Evolutionary conservation across 2,888 invertebrate genomes (phyloP).

Genomic region (Bellardia bayeri): DNA sequence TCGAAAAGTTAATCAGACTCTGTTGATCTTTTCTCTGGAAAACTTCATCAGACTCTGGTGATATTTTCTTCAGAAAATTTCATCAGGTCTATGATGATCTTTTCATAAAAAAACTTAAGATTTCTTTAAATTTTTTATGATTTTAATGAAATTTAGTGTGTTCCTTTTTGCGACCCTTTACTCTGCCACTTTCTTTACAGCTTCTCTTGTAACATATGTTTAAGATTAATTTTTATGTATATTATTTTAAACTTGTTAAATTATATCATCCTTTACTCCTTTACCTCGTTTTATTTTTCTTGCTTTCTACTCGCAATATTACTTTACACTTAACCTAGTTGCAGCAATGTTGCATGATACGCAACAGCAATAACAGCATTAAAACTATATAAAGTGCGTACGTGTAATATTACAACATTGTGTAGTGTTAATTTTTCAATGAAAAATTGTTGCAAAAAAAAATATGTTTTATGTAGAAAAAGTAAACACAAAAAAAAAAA

Average conservation of each 20-base stretch:
- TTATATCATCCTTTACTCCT: constrained; percentile 34
- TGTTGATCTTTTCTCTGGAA: neutral
- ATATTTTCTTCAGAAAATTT: neutral
- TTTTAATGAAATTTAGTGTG: too few species aligned
- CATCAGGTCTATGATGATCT: too few species aligned
- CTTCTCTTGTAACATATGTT: constrained; percentile 50
- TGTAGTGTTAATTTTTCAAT: constrained; percentile 60
- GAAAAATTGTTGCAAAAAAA: constrained; percentile 26
- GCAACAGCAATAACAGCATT: constrained; percentile 17
- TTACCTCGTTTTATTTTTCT: neutral
- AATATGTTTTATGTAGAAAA: neutral
- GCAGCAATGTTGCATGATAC: constrained; percentile 44
- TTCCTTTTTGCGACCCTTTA: too few species aligned
- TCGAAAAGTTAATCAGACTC: neutral
- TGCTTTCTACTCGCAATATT: constrained; percentile 42
- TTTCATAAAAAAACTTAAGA: too few species aligned
- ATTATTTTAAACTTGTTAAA: constrained; percentile 36
- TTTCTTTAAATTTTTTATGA: too few species aligned
- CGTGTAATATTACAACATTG: constrained; percentile 24
- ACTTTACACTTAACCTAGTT: constrained; percentile 68
- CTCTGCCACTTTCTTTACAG: neutral
- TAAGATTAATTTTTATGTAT: constrained; percentile 48
- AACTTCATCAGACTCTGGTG: neutral
- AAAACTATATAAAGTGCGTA: constrained; percentile 33
- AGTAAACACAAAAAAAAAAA: neutral